Percentiles rank a stretch among this genome's conserved stretches.
Conservation (phyloP, 2,888 invertebrate genomes). For the Helleia helle region DNA sequence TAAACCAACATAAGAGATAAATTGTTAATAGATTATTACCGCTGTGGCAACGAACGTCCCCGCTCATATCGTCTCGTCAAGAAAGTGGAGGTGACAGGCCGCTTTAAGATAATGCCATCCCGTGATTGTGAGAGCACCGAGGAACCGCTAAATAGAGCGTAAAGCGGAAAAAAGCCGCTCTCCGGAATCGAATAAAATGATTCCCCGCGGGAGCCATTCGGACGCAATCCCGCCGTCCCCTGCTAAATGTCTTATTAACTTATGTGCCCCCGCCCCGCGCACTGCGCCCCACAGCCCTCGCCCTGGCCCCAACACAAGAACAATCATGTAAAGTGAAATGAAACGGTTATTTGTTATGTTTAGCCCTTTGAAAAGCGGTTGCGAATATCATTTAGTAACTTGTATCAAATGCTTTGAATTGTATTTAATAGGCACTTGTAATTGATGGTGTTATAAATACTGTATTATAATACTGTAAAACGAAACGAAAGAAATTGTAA, state of each 20-base stretch:
- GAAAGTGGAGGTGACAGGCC: conserved; percentile 44
- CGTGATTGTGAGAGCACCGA: conserved; percentile 48
- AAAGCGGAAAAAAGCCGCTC: conserved; percentile 68
- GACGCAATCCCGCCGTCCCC: conserved; percentile 76
- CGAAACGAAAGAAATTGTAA: too few relatives aligned
- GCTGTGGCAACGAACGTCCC: conserved; percentile 37
- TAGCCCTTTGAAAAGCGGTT: conserved; percentile 55
- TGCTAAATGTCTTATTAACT: conserved; percentile 74
- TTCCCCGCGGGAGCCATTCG: conserved; percentile 82
- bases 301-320: conserved; percentile 61
- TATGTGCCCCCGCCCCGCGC: conserved; percentile 46
- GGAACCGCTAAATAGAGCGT: conserved; percentile 68
- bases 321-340: conserved; percentile 75
- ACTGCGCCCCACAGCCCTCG: too few relatives aligned
- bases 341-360: conserved; percentile 73
- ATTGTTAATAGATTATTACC: conserved; percentile 27
- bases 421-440: too few relatives aligned
- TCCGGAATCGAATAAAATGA: conserved; percentile 82
- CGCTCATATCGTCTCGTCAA: conserved; percentile 38
- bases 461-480: too few relatives aligned
- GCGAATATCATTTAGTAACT: background rate
- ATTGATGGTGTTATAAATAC: too few relatives aligned
- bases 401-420: background rate
- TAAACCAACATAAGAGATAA: background rate
- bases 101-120: conserved; percentile 34